Evolutionary conservation across 2,113 vertebrate genomes (phyloP), one percentile per base, ranked within the genome.

Genomic region (Rattus rattus): DNA sequence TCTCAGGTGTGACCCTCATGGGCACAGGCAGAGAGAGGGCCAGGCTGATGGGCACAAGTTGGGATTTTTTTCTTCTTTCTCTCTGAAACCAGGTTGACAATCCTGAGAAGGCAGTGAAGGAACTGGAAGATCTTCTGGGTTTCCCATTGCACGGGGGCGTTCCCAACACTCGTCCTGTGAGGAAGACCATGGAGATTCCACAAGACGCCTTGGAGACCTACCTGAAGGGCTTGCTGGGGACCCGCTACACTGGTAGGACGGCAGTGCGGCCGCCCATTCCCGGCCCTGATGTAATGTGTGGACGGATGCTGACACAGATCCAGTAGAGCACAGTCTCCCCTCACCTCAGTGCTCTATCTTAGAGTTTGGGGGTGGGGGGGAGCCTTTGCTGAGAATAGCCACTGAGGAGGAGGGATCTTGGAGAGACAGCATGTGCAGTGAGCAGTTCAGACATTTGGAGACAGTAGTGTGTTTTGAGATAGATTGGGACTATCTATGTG

Each of bases 121-220:
- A 99, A 63, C 94, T 99, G 95, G 98, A 99, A 97, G 47, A 73
- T 14, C 94, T 67, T 14, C 96, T 99, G 97, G 98, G 98, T 36
- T 99, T 99, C 95, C 96, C 98, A 2, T 92, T 99, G 96, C 91
- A 7, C 90, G 93, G 85, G 0, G 97, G 91, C 92, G 76, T 98
- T 94, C 98, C 98, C 24, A 97, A 98, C 5, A 98, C 98, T 19
- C 0, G 52, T 5, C 83, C 98, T 54, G 97, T 99, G 88, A 98
- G 98, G 91, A 95, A 95, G 7, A 69, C 49, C 22, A 97, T 97
- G 98, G 98, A 98, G 67, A 98, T 99, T 90, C 98, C 98, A 47
- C 97, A 95, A 95, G 98, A 98, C 59, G 92, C 63, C 36, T 98
- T 99, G 76, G 96, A 98, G 28, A 98, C 98, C 70, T 99, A 99